Conservation (phyloP, 64 coral and sea anemone genomes). For the Cladopsammia gracilis region DNA sequence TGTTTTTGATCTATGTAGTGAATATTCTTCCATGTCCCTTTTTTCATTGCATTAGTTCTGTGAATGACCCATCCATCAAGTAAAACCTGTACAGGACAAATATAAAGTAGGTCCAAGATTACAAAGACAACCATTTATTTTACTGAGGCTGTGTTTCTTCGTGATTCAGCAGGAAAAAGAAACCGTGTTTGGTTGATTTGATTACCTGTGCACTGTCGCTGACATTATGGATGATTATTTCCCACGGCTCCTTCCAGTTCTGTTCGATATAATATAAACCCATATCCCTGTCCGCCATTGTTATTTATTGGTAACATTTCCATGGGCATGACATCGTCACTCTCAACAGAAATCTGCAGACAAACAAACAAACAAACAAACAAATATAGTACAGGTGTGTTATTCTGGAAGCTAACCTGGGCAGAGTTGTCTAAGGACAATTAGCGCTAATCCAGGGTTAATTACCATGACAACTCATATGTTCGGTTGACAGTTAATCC, state of each 20-base stretch:
- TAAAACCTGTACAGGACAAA: neutral
- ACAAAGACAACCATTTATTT: neutral
- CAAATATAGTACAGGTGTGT: neutral
- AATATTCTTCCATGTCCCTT: slow-evolving; percentile 14
- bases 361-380: neutral
- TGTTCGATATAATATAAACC: slow-evolving; percentile 66
- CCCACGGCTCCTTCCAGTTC: neutral
- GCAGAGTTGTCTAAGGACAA: too few relatives aligned
- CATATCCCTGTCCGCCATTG: slow-evolving; percentile 71
- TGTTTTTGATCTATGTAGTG: slow-evolving; percentile 27
- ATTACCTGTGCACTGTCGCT: slow-evolving; percentile 72
- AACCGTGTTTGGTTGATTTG: neutral
- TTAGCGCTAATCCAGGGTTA: too few relatives aligned
- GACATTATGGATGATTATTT: slow-evolving; percentile 50
- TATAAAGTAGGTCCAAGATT: neutral
- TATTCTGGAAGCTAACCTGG: neutral
- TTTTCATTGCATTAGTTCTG: neutral
- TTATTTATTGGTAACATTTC: slow-evolving; percentile 76
- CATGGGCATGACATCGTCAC: slow-evolving; percentile 58
- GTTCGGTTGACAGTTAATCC: too few relatives aligned
- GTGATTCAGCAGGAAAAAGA: too few relatives aligned
- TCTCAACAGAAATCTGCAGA: slow-evolving; percentile 40
- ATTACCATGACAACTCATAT: too few relatives aligned
- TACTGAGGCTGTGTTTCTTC: neutral
- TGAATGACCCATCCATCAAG: slow-evolving; percentile 2